phyloP scores from a whole-genome alignment of 2,888 invertebrate species.

The Hyposoter didymator region DNA sequence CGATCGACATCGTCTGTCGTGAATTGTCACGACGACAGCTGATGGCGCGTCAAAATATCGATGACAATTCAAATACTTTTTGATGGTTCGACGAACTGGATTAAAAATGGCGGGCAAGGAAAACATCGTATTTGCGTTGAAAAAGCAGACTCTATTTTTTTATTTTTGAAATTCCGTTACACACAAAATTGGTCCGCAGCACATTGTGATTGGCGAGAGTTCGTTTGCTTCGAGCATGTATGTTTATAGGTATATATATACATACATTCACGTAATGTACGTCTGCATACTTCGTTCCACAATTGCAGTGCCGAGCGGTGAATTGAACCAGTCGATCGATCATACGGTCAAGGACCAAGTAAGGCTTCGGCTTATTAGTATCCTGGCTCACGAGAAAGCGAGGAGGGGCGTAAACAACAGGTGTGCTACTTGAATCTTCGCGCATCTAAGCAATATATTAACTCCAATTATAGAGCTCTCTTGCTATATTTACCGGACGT shows the following conservation, averaged over 20 bases:
- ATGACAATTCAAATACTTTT: too few species aligned
- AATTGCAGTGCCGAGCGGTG: slow-evolving; percentile 42
- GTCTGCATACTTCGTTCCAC: slow-evolving; percentile 21
- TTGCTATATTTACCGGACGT: slow-evolving; percentile 28
- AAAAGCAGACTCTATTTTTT: too few species aligned
- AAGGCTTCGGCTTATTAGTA: slow-evolving; percentile 66
- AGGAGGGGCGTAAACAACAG: slow-evolving; percentile 61
- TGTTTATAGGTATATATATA: background rate
- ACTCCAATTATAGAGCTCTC: slow-evolving; percentile 56
- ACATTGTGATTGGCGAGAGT: background rate
- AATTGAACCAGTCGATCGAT: slow-evolving; percentile 64
- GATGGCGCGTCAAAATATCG: too few species aligned
- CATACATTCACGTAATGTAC: background rate
- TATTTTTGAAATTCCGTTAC: too few species aligned
- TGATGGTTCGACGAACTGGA: too few species aligned
- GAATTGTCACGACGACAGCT: too few species aligned
- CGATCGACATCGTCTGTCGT: too few species aligned
- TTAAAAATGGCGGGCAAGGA: too few species aligned
- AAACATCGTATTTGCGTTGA: too few species aligned
- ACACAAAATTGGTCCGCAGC: too few species aligned
- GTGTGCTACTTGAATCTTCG: slow-evolving; percentile 66
- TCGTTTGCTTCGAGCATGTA: background rate
- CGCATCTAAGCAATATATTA: slow-evolving; percentile 62
- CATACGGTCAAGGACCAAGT: slow-evolving; percentile 66
- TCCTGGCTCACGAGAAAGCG: slow-evolving; percentile 51